Evolutionary conservation across 2,113 vertebrate genomes (phyloP), one percentile per base, ranked within the genome.

Genomic region (Cairina moschata): DNA sequence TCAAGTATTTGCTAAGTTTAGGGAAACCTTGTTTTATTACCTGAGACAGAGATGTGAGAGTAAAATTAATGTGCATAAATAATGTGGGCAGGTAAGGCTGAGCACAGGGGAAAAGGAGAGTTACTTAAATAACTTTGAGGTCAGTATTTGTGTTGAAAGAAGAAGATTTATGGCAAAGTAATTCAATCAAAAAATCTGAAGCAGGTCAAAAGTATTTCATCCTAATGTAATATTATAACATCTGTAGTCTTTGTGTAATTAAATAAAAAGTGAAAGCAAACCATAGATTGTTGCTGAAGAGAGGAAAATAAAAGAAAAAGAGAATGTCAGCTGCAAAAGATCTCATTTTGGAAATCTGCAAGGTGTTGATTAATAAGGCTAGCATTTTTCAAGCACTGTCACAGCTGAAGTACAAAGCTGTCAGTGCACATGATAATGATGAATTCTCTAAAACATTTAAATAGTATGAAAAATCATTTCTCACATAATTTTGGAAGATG

Each of bases 371-470:
- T 94, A 97, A 96, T 97, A 97, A 95, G 96, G 94, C 87, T 88
- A 92, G 90, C 81, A 96, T 97, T 97, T 97, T 96, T 96, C 96
- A 96, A 96, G 95, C 93, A 96, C 96, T 95, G 96, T 97, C 97
- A 98, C 94, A 96, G 95, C 96, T 94, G 95, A 96, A 96, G 96
- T 96, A 96, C 96, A 97, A 97, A 97, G 96, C 93, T 91, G 62
- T 97, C 97, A 97, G 93, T 32, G 77, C 52, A 72, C 83, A 92
- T 84, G 95, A 97, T 97, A 98, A 97, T 97, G 97, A 97, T 97
- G 94, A 95, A 97, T 97, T 92, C 93, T 87, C 63, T 94, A 93
- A 97, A 97, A 97, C 94, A 97, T 97, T 96, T 96, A 97, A 97
- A 97, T 96, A 95, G 92, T 90, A 91, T 85, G 86, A 96, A 88